These are phyloP conservation scores for Scylla paramamosain DNA, from an alignment of 1,140 invertebrate genomes.

Conservation along the genomic window DNA sequence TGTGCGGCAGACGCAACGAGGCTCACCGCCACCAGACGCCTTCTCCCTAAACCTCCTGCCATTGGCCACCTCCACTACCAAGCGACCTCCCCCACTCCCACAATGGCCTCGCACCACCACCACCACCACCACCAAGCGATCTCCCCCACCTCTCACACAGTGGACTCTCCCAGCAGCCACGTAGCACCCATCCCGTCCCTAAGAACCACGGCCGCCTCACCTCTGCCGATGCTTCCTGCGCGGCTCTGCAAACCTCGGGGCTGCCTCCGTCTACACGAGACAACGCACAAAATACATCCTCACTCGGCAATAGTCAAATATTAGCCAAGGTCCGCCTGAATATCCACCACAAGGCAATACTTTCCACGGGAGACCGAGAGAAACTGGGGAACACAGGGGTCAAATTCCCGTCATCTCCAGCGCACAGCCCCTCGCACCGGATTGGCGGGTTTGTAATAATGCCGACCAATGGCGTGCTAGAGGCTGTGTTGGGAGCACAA, in stretches of 20 bases:
- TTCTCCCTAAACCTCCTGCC: constrained; percentile 23
- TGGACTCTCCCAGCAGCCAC: constrained; percentile 60
- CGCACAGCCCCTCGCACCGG: constrained; percentile 66
- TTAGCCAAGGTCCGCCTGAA: background rate
- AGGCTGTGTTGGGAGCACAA: constrained; percentile 31
- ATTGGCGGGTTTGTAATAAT: constrained; percentile 73
- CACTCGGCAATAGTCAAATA: background rate
- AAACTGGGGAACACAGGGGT: constrained; percentile 69
- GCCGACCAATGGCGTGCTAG: constrained; percentile 50
- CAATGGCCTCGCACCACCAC: background rate
- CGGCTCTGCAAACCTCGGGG: background rate
- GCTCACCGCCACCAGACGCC: background rate
- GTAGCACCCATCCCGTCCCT: constrained; percentile 34
- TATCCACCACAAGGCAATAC: constrained; percentile 25
- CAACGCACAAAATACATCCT: constrained; percentile 40
- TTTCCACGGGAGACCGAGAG: constrained; percentile 63
- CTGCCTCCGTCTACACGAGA: background rate
- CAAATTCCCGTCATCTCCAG: constrained; percentile 66
- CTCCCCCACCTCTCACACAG: constrained; percentile 1
- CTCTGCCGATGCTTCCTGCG: constrained; percentile 49
- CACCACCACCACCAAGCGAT: background rate
- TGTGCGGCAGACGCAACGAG: background rate
- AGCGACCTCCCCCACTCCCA: background rate
- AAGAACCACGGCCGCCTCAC: constrained; percentile 2
- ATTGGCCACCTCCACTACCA: background rate